Conservation (phyloP, 2,888 invertebrate species). For the Oligia latruncula region DNA sequence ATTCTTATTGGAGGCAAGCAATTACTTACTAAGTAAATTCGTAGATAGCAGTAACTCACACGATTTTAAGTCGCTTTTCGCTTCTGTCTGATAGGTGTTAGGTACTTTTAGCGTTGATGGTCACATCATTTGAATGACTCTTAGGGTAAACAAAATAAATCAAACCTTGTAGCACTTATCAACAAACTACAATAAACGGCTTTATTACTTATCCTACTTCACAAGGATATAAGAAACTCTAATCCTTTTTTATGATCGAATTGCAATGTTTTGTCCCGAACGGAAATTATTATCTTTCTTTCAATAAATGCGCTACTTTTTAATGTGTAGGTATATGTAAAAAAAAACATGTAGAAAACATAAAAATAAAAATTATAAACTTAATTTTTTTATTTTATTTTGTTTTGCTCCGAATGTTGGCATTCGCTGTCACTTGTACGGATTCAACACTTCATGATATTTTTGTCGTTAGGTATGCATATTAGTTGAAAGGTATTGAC, state of each 20-base stretch:
- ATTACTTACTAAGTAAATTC: neutral
- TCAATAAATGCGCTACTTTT: slow-evolving; percentile 12
- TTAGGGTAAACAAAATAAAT: slow-evolving; percentile 4
- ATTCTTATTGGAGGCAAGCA: neutral
- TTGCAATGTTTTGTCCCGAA: slow-evolving; percentile 9
- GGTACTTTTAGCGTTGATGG: neutral
- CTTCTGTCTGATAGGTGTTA: neutral
- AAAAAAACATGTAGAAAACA: neutral
- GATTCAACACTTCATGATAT: slow-evolving; percentile 81
- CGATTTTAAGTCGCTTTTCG: neutral
- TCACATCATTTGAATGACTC: neutral
- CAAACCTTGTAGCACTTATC: slow-evolving; percentile 34
- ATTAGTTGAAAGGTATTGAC: slow-evolving; percentile 57
- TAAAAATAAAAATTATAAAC: neutral
- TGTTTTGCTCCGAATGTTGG: slow-evolving; percentile 66
- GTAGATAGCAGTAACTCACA: too few species aligned
- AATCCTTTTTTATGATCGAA: slow-evolving; percentile 34
- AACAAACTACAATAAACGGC: slow-evolving; percentile 13
- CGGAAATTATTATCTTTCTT: slow-evolving; percentile 25
- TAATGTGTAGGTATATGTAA: slow-evolving; percentile 24
- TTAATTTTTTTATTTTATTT: neutral
- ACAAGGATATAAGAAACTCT: slow-evolving; percentile 9
- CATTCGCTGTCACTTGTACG: slow-evolving; percentile 76
- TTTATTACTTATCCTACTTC: neutral
- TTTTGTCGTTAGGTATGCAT: slow-evolving; percentile 70